Evolutionary conservation across 2,888 invertebrate genomes (phyloP).

Genomic region (Agonopterix heracliana): DNA sequence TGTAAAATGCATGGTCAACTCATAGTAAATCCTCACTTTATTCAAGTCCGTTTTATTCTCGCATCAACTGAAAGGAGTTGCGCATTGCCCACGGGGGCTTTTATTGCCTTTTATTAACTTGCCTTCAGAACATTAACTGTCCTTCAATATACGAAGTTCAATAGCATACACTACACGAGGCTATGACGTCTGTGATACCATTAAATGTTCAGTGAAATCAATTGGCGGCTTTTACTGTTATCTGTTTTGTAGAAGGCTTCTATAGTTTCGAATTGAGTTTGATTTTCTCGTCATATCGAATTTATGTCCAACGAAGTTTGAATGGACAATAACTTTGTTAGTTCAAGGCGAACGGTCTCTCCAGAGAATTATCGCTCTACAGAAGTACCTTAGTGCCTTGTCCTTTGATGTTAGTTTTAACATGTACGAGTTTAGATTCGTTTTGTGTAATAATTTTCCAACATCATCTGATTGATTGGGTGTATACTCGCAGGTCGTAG

Average conservation of each 20-base stretch:
- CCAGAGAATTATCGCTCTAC: neutral
- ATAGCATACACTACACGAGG: constrained; percentile 8
- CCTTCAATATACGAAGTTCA: constrained; percentile 15
- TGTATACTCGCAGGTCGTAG: too few relatives aligned
- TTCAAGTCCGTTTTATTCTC: constrained; percentile 31
- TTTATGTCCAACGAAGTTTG: constrained; percentile 45
- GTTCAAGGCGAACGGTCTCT: neutral
- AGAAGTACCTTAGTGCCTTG: too few relatives aligned
- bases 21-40: constrained; percentile 44
- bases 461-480: too few relatives aligned
- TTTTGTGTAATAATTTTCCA: too few relatives aligned
- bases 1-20: constrained; percentile 36
- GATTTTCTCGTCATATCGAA: constrained; percentile 40
- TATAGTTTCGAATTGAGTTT: constrained; percentile 31
- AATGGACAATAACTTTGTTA: constrained; percentile 49
- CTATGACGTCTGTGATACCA: constrained; percentile 23
- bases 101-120: constrained; percentile 41
- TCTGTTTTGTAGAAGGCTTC: neutral
- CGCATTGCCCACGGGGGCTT: constrained; percentile 31
- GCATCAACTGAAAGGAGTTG: constrained; percentile 27
- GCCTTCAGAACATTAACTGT: constrained; percentile 35
- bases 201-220: constrained; percentile 27
- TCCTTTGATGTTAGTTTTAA: too few relatives aligned
- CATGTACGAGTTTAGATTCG: too few relatives aligned
- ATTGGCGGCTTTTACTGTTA: constrained; percentile 16